Conservation (phyloP, 2,113 vertebrate genomes). For the Saiga tatarica region DNA sequence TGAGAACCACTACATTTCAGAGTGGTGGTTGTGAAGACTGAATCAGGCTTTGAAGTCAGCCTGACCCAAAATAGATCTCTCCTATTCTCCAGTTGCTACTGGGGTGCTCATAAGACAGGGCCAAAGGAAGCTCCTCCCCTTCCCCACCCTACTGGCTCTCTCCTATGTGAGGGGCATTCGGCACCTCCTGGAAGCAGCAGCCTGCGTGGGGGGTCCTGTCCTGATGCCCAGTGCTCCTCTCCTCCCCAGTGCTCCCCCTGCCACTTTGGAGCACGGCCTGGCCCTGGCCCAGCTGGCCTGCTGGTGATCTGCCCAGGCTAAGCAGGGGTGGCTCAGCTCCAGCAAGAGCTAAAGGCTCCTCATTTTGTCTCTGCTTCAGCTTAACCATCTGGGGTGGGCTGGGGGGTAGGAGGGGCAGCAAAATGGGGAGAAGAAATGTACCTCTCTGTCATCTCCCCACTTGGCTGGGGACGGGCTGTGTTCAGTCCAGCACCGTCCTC, state of each 20-base stretch:
- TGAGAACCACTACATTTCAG: neutral
- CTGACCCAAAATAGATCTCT: neutral
- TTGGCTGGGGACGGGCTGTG: neutral
- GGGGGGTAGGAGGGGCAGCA: neutral
- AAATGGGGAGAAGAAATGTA: neutral
- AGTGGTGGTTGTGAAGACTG: neutral
- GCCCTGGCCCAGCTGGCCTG: neutral
- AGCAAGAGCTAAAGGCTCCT: constrained; percentile 33
- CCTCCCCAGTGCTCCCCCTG: neutral
- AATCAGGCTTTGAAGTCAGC: neutral
- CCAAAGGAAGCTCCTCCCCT: neutral
- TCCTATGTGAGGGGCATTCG: neutral
- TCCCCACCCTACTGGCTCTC: neutral
- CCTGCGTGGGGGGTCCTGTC: neutral
- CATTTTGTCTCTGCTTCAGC: constrained; percentile 22
- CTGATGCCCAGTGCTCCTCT: neutral
- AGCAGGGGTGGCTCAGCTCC: neutral
- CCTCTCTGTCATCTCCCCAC: neutral
- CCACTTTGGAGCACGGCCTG: neutral
- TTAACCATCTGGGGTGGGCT: neutral
- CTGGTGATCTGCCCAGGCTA: neutral
- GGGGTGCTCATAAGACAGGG: neutral
- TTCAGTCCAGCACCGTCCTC: neutral
- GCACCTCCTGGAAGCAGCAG: neutral
- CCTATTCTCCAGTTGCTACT: neutral